Percentiles rank a stretch among this genome's conserved stretches.
phyloP scores from a whole-genome alignment of 2,113 vertebrate species.

The Elephantulus edwardii region DNA sequence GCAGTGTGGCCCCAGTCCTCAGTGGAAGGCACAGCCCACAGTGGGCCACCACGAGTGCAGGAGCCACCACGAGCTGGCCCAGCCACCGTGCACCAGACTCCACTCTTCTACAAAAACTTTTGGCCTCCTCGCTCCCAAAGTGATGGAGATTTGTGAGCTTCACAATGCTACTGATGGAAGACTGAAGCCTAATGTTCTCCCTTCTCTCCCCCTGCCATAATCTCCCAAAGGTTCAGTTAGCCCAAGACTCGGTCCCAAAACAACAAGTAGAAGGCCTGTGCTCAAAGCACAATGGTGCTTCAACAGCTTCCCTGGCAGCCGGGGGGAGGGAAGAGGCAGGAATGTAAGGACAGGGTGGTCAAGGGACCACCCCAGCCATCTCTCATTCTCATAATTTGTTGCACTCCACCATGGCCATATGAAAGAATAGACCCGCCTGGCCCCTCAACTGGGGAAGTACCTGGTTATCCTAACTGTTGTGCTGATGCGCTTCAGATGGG shows the following conservation, averaged over 20 bases:
- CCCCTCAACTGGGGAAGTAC: background rate
- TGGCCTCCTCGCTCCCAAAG: background rate
- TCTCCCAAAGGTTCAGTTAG: background rate
- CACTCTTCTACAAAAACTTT: background rate
- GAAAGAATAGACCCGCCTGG: background rate
- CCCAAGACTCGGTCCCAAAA: background rate
- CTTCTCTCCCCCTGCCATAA: background rate
- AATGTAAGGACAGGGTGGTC: accelerated
- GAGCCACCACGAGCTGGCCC: background rate
- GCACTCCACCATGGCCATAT: background rate
- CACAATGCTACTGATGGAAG: background rate
- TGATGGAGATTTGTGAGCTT: background rate
- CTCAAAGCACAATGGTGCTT: background rate
- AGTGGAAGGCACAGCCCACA: background rate
- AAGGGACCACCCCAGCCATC: accelerated
- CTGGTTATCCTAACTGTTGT: background rate
- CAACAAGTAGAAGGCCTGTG: background rate
- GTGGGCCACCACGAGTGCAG: background rate
- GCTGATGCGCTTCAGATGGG: background rate
- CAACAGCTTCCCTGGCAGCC: background rate
- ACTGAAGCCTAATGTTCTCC: background rate
- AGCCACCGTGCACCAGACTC: too few species aligned
- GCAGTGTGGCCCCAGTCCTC: background rate
- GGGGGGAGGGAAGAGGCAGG: too few species aligned
- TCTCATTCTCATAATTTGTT: background rate